Evolutionary conservation across 1,140 invertebrate species (phyloP), one percentile per base, ranked within the genome.

Genomic region (Cotesia vestalis): DNA sequence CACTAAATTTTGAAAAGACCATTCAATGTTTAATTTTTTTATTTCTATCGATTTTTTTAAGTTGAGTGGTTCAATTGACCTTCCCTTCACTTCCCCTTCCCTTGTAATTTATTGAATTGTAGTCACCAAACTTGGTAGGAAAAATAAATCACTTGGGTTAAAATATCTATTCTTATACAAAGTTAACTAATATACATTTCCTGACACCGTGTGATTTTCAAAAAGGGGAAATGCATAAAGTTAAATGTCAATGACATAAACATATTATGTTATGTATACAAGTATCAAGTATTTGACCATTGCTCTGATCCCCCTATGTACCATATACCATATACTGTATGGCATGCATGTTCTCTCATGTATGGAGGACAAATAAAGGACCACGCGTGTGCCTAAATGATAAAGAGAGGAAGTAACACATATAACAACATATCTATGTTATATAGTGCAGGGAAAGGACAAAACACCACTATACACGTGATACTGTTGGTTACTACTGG

Each of bases 251-350:
- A 38, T 75, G 74, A 75, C 74, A 66, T 66, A 66, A 75, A 72
- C 61, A 69, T 72, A 75, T 75, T 75, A 72, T 72, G 70, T 66
- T 75, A 72, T 72, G 70, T 66, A n/a, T 40, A 38, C 38, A 40
- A 27, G 27, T 27, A 46, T 46, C 5, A 11, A 46, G 40, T 11
- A 46, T 46, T 46, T 72, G 55, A 66, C 71, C 71, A 46, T 38
- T 63, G 51, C 38, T 38, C 53, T 60, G 61, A 59, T 64, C 59
- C 59, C 55, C 61, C 20, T 8, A 27, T 11, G 57, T 27, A 17
- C 27, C 27, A 27, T 27, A 27, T 27, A 27, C 27, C 27, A 27
- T 27, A 1, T 27, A 27, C 27, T 27, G 27, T 27, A 27, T 27
- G 27, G 27, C 27, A 27, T 27, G 27, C 27, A 27, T 27, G 27